Evolutionary conservation across 2,888 invertebrate species (phyloP), one percentile per base, ranked within the genome.

Genomic region (Clistopyga incitator): DNA sequence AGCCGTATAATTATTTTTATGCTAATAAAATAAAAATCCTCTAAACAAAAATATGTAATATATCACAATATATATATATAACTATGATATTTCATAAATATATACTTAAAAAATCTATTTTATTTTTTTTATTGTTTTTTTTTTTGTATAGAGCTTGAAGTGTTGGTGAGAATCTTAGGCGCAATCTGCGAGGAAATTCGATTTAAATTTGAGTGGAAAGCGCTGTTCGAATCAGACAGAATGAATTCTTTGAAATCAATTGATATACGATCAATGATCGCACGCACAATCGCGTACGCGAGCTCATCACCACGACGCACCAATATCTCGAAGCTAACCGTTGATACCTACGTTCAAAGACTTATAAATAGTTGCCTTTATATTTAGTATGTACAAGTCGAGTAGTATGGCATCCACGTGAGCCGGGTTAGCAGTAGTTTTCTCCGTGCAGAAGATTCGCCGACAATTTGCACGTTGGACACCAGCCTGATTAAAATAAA

Each of bases 311-410:
- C 4, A 23, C 42, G 8, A 67, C 38, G n/a, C 70, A 34, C 47
- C 65, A 11, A 76, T n/a, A n/a, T 65, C 38, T 25, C 18, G 10
- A 38, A 6, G 54, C 50, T 45, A 59, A 54, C 25, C 18, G 29
- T 34, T 65, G 59, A 52, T 77, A 80, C 84, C 65, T 68, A 82
- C 79, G 68, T 74, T 45, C 64, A 76, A 80, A 64, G 54, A 25
- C 87, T 86, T 88, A 89, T 88, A 87, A 90, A 90, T 88, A 89
- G 87, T 83, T 70, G 71, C 45, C 71, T 81, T 84, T 89, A 87
- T 90, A 88, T 88, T 89, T 90, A 90, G 88, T 78, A 81, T 77
- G 29, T 54, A 42, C 29, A n/a, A 23, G 42, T 45, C 11, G 4
- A 23, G 56, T 52, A 11, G 61, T 18, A 6, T 20, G 20, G 42